Evolutionary conservation across 2,797 vertebrate genomes (phyloP), one percentile per base, ranked within the genome.

Genomic region (Morelia viridis): DNA sequence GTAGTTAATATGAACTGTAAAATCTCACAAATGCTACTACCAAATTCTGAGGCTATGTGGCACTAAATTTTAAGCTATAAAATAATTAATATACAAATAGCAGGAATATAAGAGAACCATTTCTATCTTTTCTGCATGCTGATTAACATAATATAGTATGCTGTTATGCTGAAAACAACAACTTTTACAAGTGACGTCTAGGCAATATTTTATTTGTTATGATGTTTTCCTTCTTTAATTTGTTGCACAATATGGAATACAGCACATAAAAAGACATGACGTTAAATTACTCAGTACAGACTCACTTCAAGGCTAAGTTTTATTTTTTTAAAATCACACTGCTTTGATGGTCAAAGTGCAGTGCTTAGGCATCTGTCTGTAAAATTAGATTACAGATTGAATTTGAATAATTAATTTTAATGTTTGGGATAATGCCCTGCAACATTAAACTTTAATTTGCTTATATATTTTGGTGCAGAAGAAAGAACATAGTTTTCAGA

Each of bases 321-420:
- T 76, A 91, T 68, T 94, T 97, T 95, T 95, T 85, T 96, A 94
- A 17, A 4, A 94, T 91, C 91, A 93, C 28, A 53, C n/a, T 92
- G 91, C 89, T 94, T 93, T 96, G 95, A 96, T 91, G 84, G 92
- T 24, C 96, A 64, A 96, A 95, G 1, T 94, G 57, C 35, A 92
- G 87, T 3, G 22, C 76, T 96, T 62, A 96, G 92, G 94, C 28
- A 84, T 85, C 90, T 95, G 94, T 96, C 86, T 84, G 64, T 92
- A 94, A 96, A 96, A 95, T 92, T 94, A 61, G 94, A 94, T 92
- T 95, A 91, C 80, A 96, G 96, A 97, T 97, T 97, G 96, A 95
- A 96, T 96, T 96, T 97, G 94, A 97, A 97, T 97, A 97, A 97
- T 97, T 97, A 97, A 97, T 97, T 97, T 97, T 96, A 96, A 97